Conservation (phyloP, 2,888 invertebrate genomes). For the Melinopterus prodromus region DNA sequence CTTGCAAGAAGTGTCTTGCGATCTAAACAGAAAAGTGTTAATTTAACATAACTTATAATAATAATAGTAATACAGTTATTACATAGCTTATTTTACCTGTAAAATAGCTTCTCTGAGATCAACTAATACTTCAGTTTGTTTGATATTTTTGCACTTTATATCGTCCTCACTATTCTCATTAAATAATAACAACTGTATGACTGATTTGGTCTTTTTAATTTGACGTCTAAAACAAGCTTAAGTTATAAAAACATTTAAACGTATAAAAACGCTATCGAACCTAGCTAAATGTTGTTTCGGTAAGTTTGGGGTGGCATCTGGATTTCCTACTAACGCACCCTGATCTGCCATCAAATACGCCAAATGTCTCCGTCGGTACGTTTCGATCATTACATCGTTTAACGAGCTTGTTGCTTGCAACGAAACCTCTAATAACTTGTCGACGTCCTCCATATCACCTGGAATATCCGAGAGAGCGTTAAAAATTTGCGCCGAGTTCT, state of each 20-base stretch:
- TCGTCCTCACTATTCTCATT: slow-evolving; percentile 83
- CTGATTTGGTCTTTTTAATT: slow-evolving; percentile 89
- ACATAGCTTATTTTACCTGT: slow-evolving; percentile 61
- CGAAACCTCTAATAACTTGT: slow-evolving; percentile 80
- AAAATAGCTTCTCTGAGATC: slow-evolving; percentile 95
- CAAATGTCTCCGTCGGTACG: slow-evolving; percentile 88
- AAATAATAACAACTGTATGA: slow-evolving; percentile 87
- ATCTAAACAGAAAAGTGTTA: slow-evolving; percentile 58
- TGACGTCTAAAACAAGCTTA: slow-evolving; percentile 72
- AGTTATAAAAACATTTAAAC: not conserved
- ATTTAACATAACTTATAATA: too few species aligned
- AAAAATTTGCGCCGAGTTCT: slow-evolving; percentile 98
- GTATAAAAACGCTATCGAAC: slow-evolving; percentile 53
- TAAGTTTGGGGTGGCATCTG: slow-evolving; percentile 86
- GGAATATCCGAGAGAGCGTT: slow-evolving; percentile 97
- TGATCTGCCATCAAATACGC: slow-evolving; percentile 98
- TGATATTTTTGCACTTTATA: slow-evolving; percentile 93
- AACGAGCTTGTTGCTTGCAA: slow-evolving; percentile 82
- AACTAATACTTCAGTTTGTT: slow-evolving; percentile 98
- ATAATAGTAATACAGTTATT: too few species aligned
- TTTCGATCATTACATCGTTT: slow-evolving; percentile 86
- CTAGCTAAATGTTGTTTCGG: slow-evolving; percentile 91
- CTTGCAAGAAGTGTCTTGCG: slow-evolving; percentile 92
- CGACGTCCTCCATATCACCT: slow-evolving; percentile 91
- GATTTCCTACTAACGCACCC: slow-evolving; percentile 91